These are phyloP conservation scores for Macaria liturata DNA, from an alignment of 2,888 invertebrate species.

Conservation along the genomic window DNA sequence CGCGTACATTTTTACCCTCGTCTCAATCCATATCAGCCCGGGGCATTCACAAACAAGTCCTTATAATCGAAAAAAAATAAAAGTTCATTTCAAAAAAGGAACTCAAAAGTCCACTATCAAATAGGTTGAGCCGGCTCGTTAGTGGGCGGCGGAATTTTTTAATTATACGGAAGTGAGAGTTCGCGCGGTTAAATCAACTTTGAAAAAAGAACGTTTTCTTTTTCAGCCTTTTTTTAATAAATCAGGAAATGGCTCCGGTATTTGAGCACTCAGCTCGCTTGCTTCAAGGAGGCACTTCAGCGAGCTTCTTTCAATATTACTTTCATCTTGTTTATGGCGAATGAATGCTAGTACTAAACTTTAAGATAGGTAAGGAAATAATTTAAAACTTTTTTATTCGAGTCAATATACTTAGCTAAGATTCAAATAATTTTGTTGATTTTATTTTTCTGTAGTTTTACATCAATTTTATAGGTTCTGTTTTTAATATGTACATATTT, in stretches of 20 bases:
- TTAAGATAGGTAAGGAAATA: too few relatives aligned
- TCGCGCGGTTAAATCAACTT: constrained; percentile 38
- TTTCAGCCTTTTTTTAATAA: constrained; percentile 32
- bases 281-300: constrained; percentile 22
- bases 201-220: constrained; percentile 22
- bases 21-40: constrained; percentile 32
- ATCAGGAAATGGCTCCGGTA: constrained; percentile 29
- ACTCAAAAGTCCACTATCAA: constrained; percentile 43
- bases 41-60: constrained; percentile 35
- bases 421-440: too few relatives aligned
- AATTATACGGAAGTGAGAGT: constrained; percentile 62
- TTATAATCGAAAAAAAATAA: constrained; percentile 37
- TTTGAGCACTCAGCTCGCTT: constrained; percentile 15
- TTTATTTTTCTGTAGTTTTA: too few relatives aligned
- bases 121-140: constrained; percentile 61
- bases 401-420: too few relatives aligned
- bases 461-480: too few relatives aligned
- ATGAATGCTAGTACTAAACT: constrained; percentile 4
- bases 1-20: constrained; percentile 13
- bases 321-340: constrained; percentile 20
- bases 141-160: constrained; percentile 57
- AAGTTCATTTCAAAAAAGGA: constrained; percentile 39
- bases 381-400: too few relatives aligned
- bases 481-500: too few relatives aligned
- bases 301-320: constrained; percentile 34